These are phyloP conservation scores for Indri indri DNA, from an alignment of 2,113 vertebrate species.

Conservation along the genomic window DNA sequence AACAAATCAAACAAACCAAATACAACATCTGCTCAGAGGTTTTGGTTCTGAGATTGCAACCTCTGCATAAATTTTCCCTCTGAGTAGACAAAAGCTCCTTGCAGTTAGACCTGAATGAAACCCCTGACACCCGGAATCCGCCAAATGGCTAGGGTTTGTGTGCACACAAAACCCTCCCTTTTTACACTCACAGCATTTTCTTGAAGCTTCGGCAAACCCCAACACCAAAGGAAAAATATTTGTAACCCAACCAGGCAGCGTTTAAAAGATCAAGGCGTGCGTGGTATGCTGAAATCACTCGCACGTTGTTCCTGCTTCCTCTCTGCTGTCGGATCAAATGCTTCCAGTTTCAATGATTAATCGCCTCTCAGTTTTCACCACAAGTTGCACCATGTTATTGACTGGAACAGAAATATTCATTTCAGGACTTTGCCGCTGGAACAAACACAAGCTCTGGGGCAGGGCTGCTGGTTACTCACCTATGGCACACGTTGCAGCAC, in stretches of 20 bases:
- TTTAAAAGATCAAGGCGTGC: constrained; percentile 31
- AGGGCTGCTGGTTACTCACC: not conserved
- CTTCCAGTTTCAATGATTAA: constrained; percentile 53
- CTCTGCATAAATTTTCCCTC: not conserved
- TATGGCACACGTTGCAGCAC: not conserved
- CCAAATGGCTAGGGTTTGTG: not conserved
- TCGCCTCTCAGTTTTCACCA: constrained; percentile 54
- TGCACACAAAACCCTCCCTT: not conserved
- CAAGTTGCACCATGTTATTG: constrained; percentile 28
- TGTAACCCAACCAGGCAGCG: not conserved
- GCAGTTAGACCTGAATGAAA: not conserved
- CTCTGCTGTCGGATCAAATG: constrained; percentile 20
- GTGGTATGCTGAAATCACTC: not conserved
- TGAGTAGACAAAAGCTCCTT: not conserved
- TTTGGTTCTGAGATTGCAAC: not conserved
- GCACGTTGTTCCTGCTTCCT: not conserved
- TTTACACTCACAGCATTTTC: not conserved
- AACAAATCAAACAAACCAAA: constrained; percentile 12
- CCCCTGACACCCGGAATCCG: not conserved
- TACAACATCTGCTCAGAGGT: constrained; percentile 33
- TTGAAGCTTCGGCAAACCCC: not conserved
- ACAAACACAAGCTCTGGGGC: not conserved
- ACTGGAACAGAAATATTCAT: constrained; percentile 21
- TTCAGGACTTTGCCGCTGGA: not conserved
- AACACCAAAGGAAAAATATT: not conserved